phyloP scores from a whole-genome alignment of 2,113 vertebrate genomes.

The Heteronetta atricapilla region DNA sequence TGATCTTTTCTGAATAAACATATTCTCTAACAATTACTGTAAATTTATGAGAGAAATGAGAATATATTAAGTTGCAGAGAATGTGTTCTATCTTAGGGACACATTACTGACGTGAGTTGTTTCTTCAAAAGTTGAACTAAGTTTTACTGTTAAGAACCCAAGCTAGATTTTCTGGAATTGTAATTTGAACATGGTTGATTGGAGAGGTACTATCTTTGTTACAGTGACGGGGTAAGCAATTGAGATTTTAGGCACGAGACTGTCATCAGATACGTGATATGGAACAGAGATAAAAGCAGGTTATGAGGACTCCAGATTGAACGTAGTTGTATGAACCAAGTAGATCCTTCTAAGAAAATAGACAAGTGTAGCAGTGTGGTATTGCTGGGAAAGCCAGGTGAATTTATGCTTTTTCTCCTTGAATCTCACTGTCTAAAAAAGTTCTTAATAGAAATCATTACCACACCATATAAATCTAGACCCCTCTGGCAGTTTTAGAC shows the following conservation, averaged over 20 bases:
- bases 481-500: not conserved
- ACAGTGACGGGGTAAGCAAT: not conserved
- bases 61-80: not conserved
- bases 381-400: not conserved
- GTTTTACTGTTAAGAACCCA: not conserved
- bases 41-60: not conserved
- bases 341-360: not conserved
- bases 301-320: not conserved
- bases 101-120: not conserved
- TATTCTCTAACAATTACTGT: not conserved
- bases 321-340: not conserved
- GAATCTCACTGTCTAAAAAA: not conserved
- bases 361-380: not conserved
- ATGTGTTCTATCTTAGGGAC: not conserved
- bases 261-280: not conserved
- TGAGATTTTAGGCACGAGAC: not conserved
- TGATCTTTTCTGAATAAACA: not conserved
- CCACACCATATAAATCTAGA: not conserved
- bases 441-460: not conserved
- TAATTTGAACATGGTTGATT: not conserved
- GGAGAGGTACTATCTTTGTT: not conserved
- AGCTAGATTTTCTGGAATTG: not conserved
- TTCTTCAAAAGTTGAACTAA: not conserved
- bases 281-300: not conserved
- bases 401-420: not conserved